A percentile compares a stretch with the other conserved stretches of the same genome.
These are phyloP conservation scores for Lydus trimaculatus DNA, from an alignment of 2,888 invertebrate species.

Conservation along the genomic window DNA sequence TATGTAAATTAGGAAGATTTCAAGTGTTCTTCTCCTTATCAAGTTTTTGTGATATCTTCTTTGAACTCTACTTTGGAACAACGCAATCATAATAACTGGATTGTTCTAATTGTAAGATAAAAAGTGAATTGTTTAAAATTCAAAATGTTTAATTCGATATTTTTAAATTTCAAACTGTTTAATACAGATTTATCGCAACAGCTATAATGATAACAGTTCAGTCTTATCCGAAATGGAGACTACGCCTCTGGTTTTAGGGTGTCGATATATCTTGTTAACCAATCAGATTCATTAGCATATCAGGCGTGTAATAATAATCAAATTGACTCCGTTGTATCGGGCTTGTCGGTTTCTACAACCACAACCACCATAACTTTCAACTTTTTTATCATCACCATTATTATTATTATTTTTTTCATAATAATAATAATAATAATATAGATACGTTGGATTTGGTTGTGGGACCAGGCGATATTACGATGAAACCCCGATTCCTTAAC, in stretches of 20 bases:
- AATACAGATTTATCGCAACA: conserved; percentile 8
- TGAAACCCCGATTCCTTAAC: conserved; percentile 3
- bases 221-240: background rate
- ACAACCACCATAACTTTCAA: background rate
- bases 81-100: background rate
- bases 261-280: conserved; percentile 23
- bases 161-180: conserved; percentile 6
- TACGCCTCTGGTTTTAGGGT: conserved; percentile 11
- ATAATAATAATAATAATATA: background rate
- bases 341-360: background rate
- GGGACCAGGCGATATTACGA: background rate
- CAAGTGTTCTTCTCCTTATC: too few species aligned
- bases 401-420: background rate
- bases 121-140: background rate
- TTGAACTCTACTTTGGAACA: background rate
- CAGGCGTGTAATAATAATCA: conserved; percentile 24
- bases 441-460: background rate
- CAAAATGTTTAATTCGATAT: background rate
- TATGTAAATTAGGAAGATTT: conserved; percentile 2
- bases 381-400: background rate
- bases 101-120: background rate
- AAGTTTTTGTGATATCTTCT: background rate
- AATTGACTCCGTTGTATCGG: conserved; percentile 6
- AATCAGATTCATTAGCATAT: conserved; percentile 27
- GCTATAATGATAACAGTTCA: background rate